phyloP scores from a whole-genome alignment of 2,113 vertebrate species.

The Cygnus atratus region DNA sequence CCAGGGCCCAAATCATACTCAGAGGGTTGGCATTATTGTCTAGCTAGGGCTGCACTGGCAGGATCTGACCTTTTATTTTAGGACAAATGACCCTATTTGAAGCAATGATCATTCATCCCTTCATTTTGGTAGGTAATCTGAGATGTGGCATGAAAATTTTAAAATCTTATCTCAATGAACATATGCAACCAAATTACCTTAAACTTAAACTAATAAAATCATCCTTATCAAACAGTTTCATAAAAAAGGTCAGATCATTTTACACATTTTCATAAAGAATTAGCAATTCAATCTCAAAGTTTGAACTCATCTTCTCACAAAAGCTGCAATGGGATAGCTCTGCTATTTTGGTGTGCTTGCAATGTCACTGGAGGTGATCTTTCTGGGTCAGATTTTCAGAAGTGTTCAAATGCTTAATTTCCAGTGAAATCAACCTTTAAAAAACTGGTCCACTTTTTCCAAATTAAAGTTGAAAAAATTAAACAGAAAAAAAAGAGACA shows the following conservation, averaged over 20 bases:
- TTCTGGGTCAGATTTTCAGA: neutral
- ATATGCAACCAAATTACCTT: conserved; percentile 10
- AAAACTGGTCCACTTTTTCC: neutral
- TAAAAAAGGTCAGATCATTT: neutral
- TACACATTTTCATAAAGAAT: conserved; percentile 16
- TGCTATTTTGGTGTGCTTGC: neutral
- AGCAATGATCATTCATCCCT: neutral
- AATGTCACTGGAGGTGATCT: neutral
- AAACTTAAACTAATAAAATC: conserved; percentile 25
- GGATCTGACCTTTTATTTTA: neutral
- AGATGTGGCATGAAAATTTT: neutral
- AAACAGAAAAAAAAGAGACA: neutral
- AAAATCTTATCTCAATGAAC: conserved; percentile 17
- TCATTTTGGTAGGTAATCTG: conserved; percentile 5
- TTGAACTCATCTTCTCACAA: neutral
- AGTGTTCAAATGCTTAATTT: conserved; percentile 5
- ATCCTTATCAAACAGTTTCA: neutral
- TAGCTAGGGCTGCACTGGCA: neutral
- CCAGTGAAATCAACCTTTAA: neutral
- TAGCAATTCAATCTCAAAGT: neutral
- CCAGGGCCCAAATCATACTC: neutral
- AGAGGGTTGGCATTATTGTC: neutral
- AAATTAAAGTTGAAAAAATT: neutral
- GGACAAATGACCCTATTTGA: neutral
- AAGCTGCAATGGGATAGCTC: neutral